These are phyloP conservation scores for Seriola aureovittata DNA, from an alignment of 2,113 vertebrate species.

Conservation along the genomic window DNA sequence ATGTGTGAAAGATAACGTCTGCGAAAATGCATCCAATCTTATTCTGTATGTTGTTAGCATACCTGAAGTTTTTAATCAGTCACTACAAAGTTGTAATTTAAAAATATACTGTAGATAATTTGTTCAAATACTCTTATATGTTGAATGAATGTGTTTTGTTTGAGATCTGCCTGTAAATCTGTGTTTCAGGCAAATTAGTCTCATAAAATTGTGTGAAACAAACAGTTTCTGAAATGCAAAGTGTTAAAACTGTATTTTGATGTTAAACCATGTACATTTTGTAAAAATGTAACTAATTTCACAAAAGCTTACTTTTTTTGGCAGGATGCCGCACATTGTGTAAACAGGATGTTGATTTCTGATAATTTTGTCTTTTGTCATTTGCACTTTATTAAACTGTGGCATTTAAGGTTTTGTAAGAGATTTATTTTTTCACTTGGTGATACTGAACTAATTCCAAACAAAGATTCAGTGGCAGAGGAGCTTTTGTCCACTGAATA, in stretches of 20 bases:
- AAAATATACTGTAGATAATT: neutral
- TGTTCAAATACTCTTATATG: neutral
- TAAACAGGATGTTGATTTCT: neutral
- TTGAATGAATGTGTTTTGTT: neutral
- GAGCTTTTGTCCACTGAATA: too few relatives aligned
- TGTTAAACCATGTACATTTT: neutral
- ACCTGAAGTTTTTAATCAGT: neutral
- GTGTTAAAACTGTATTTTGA: neutral
- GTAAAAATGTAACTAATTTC: neutral
- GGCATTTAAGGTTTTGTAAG: neutral
- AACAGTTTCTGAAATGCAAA: neutral
- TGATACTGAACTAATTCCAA: too few relatives aligned
- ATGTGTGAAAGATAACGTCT: neutral
- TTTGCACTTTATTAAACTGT: slow-evolving; percentile 61
- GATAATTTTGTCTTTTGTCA: slow-evolving; percentile 7
- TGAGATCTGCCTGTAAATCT: neutral
- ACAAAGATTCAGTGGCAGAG: too few relatives aligned
- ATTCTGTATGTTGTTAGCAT: slow-evolving; percentile 39
- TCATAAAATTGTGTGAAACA: neutral
- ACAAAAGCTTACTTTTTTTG: neutral
- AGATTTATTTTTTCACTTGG: too few relatives aligned
- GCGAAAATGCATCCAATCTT: neutral
- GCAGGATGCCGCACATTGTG: neutral
- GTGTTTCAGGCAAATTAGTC: neutral
- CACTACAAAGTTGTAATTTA: slow-evolving; percentile 30